Percentiles rank a stretch among this genome's conserved stretches.
Conservation (phyloP, 2,797 vertebrate species). For the Hippoglossus hippoglossus region DNA sequence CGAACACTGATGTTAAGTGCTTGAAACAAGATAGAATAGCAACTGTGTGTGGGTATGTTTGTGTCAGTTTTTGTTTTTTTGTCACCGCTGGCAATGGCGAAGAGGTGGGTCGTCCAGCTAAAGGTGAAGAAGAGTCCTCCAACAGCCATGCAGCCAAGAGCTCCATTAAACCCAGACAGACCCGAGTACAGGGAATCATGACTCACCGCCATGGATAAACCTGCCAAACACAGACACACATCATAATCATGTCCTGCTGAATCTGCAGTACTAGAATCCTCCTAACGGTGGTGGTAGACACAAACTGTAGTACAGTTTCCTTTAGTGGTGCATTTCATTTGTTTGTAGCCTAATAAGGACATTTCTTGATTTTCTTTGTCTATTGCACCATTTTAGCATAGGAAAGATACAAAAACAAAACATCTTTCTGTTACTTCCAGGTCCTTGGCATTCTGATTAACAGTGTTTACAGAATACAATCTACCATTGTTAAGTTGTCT, state of each 20-base stretch:
- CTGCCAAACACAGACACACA: slow-evolving; percentile 56
- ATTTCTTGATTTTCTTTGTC: background rate
- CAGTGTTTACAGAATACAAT: slow-evolving; percentile 20
- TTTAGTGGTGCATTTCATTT: slow-evolving; percentile 4
- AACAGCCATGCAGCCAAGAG: slow-evolving; percentile 82
- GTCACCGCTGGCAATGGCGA: slow-evolving; percentile 80
- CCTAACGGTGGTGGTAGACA: slow-evolving; percentile 52
- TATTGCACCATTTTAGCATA: background rate
- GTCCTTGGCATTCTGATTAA: slow-evolving; percentile 10
- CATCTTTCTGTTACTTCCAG: background rate
- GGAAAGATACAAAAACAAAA: background rate
- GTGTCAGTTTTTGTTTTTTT: slow-evolving; percentile 37
- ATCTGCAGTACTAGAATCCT: slow-evolving; percentile 26
- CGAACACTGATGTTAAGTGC: too few species aligned
- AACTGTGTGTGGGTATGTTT: background rate
- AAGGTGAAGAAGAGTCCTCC: slow-evolving; percentile 81
- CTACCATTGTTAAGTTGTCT: background rate
- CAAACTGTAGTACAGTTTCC: background rate
- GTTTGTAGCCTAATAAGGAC: slow-evolving; percentile 39
- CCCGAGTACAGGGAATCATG: slow-evolving; percentile 77
- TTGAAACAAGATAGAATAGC: too few species aligned
- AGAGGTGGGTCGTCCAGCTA: slow-evolving; percentile 80
- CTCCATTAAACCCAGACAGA: slow-evolving; percentile 81
- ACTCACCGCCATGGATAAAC: slow-evolving; percentile 78
- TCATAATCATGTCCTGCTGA: too few species aligned